Conservation (phyloP, 2,113 vertebrate genomes). For the Catharus bicknelli region DNA sequence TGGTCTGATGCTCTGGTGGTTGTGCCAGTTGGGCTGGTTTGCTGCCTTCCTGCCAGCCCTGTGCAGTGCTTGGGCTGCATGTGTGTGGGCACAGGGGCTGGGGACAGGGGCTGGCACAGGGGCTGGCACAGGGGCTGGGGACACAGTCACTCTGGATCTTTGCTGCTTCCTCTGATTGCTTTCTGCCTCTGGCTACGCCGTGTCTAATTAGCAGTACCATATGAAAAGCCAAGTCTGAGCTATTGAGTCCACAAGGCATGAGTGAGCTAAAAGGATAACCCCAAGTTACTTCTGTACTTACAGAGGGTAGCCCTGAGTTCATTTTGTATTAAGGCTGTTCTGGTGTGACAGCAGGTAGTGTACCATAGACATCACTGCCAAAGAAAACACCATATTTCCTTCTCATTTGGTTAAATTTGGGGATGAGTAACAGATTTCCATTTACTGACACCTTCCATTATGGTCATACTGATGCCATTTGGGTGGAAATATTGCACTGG, state of each 20-base stretch:
- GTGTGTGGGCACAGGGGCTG: neutral
- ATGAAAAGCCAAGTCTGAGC: conserved; percentile 42
- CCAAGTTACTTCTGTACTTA: conserved; percentile 42
- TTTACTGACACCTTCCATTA: conserved; percentile 12
- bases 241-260: conserved; percentile 40
- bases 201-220: conserved; percentile 62
- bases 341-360: neutral
- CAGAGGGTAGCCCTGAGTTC: conserved; percentile 42
- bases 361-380: neutral
- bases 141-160: neutral
- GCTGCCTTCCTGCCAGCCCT: neutral
- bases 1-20: neutral
- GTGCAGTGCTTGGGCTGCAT: neutral
- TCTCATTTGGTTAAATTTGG: conserved; percentile 47
- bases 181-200: conserved; percentile 49
- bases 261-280: conserved; percentile 62
- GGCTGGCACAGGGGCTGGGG: rapidly evolving
- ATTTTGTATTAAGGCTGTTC: neutral
- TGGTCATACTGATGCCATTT: conserved; percentile 10
- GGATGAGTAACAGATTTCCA: conserved; percentile 21
- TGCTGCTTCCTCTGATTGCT: conserved; percentile 28
- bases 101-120: too few relatives aligned
- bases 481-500: neutral
- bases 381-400: conserved; percentile 13
- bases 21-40: neutral